Percentiles rank a stretch among this genome's conserved stretches.
phyloP scores from a whole-genome alignment of 2,797 vertebrate genomes.

The Aselliscus stoliczkanus region DNA sequence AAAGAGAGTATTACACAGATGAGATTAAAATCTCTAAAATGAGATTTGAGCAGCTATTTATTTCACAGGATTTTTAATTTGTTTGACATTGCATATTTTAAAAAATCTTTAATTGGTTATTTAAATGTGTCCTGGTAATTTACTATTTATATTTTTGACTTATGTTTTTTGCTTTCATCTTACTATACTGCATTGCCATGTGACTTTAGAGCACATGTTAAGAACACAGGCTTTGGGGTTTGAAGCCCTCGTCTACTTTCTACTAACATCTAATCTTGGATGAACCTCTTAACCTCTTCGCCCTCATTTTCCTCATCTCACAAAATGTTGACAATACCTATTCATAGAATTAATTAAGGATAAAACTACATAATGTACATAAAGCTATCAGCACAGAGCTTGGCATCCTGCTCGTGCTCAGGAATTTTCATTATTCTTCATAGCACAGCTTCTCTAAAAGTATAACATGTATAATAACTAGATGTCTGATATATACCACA shows the following conservation, averaged over 20 bases:
- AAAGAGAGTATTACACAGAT: slow-evolving; percentile 45
- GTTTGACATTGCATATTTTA: slow-evolving; percentile 38
- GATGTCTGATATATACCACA: neutral
- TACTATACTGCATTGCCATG: neutral
- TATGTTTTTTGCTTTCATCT: slow-evolving; percentile 31
- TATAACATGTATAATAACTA: neutral
- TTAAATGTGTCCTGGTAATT: slow-evolving; percentile 37
- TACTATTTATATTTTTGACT: neutral
- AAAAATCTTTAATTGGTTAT: slow-evolving; percentile 52
- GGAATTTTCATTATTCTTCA: neutral
- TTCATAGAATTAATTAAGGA: neutral
- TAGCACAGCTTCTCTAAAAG: neutral
- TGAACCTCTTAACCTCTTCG: neutral
- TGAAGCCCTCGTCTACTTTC: neutral
- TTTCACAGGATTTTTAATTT: slow-evolving; percentile 50
- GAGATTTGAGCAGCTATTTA: slow-evolving; percentile 53
- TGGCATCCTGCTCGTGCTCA: neutral
- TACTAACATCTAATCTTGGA: neutral
- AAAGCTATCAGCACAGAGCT: neutral
- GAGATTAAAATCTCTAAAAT: slow-evolving; percentile 66
- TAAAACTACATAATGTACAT: neutral
- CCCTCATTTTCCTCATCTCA: neutral
- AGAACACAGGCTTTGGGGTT: neutral
- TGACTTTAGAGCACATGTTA: neutral
- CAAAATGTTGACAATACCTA: neutral